Percentiles rank a stretch among this genome's conserved stretches.
These are phyloP conservation scores for Spatulosminthurus flaviceps DNA, from an alignment of 2,888 invertebrate genomes.

Conservation along the genomic window DNA sequence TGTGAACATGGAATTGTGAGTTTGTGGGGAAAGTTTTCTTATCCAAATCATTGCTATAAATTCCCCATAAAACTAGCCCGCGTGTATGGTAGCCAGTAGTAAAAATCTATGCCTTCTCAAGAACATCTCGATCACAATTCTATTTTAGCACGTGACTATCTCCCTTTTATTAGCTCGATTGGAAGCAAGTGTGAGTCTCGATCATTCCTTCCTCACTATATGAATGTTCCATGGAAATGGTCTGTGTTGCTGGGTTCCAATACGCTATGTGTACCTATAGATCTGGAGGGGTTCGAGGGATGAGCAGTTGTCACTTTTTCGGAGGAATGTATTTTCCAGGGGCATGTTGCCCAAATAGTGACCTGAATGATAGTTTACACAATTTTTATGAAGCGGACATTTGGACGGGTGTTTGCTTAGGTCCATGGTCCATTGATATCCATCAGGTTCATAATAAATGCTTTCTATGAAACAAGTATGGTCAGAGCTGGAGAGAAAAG, in stretches of 20 bases:
- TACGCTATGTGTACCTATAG: neutral
- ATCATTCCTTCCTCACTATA: constrained; percentile 8
- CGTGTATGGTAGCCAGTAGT: constrained; percentile 24
- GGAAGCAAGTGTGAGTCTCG: constrained; percentile 32
- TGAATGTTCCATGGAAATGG: neutral
- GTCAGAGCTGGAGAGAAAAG: neutral
- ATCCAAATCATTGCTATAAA: constrained; percentile 56
- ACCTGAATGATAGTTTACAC: neutral
- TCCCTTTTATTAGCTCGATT: constrained; percentile 48
- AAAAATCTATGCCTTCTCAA: constrained; percentile 23
- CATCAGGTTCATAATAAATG: no score
- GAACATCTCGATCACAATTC: constrained; percentile 50
- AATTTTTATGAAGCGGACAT: neutral
- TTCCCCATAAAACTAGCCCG: constrained; percentile 51
- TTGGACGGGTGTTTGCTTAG: neutral
- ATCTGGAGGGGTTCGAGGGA: neutral
- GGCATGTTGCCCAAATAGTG: neutral
- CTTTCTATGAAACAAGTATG: no score
- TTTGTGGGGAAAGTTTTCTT: constrained; percentile 44
- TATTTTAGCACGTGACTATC: constrained; percentile 55
- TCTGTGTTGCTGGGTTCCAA: neutral
- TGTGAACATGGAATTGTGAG: neutral
- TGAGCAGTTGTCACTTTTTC: constrained; percentile 7
- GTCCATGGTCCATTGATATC: neutral
- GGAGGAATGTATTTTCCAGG: neutral